phyloP scores from a whole-genome alignment of 2,797 vertebrate genomes.

The Anguilla pacifica region DNA sequence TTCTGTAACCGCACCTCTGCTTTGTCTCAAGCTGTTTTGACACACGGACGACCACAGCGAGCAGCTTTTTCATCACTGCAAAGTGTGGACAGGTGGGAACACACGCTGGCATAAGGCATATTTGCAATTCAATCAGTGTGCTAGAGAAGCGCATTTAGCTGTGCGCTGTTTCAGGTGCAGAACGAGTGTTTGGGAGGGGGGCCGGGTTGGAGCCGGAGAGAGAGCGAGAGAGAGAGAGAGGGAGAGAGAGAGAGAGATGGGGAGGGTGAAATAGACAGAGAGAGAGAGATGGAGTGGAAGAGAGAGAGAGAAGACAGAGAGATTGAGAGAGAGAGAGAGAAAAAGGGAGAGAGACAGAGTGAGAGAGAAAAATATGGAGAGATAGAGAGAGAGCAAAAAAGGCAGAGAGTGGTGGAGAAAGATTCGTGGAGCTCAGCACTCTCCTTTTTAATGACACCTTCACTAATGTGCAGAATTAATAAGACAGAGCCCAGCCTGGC shows the following conservation, averaged over 20 bases:
- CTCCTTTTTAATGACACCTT: conserved; percentile 40
- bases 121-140: conserved; percentile 51
- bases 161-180: conserved; percentile 33
- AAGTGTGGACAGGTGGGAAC: conserved; percentile 51
- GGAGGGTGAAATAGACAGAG: conserved; percentile 29
- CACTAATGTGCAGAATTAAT: conserved; percentile 48
- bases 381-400: conserved; percentile 29
- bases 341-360: conserved; percentile 15
- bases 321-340: conserved; percentile 16
- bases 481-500: conserved; percentile 10
- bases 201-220: not conserved
- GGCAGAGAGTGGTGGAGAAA: conserved; percentile 35
- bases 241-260: conserved; percentile 23
- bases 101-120: conserved; percentile 40
- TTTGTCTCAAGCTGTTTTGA: conserved; percentile 29
- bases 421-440: conserved; percentile 35
- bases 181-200: not conserved
- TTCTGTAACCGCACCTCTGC: conserved; percentile 9
- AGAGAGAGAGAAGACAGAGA: conserved; percentile 35
- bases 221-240: too few species aligned
- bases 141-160: conserved; percentile 39
- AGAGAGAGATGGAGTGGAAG: conserved; percentile 31
- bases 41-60: conserved; percentile 17
- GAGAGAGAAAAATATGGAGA: conserved; percentile 22
- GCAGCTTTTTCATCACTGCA: conserved; percentile 15